Evolutionary conservation across 1,140 invertebrate genomes (phyloP), one percentile per base, ranked within the genome.

Genomic region (Diorhabda carinulata): DNA sequence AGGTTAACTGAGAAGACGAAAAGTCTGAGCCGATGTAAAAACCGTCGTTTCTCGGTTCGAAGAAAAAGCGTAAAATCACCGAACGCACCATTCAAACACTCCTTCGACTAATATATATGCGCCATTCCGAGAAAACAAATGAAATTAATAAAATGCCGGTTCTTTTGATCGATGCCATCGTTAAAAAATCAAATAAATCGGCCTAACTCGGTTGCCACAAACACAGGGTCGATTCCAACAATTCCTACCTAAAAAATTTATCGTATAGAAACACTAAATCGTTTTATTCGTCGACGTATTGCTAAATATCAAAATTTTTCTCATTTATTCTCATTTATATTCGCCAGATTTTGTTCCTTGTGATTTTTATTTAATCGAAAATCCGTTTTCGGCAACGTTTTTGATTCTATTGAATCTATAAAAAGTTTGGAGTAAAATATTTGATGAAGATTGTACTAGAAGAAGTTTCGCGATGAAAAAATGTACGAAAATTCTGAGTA

Each of bases 151-250:
- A 73, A 71, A 73, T 71, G 66, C 68, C 72, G 72, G 72, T 58
- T 69, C 61, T 69, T 73, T 73, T 73, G 69, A 73, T 73, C 66
- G 65, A 68, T 68, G 63, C 43, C 10, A 71, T 73, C 72, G 72
- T 73, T 70, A 73, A 73, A 73, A 73, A 71, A 73, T 73, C 72
- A 70, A 71, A 73, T 71, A 71, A 73, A 73, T 73, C 68, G 70
- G 68, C 68, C 57, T 68, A 73, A 68, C 68, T 73, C 42, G 6
- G 3, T 9, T 8, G 5, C 25, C 25, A 9, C 41, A n/a, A 61
- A 61, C 25, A 43, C 59, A 61, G 59, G 59, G 41, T 40, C 59
- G 59, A 61, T 43, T 61, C 41, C 25, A 25, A 25, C 59, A n/a
- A 61, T 43, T 61, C 41, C 25, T 1, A 25, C 25, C 25, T 1